These are phyloP conservation scores for Paracentrotus lividus DNA, from an alignment of 53 echinoderm and acorn worm genomes.

Conservation along the genomic window DNA sequence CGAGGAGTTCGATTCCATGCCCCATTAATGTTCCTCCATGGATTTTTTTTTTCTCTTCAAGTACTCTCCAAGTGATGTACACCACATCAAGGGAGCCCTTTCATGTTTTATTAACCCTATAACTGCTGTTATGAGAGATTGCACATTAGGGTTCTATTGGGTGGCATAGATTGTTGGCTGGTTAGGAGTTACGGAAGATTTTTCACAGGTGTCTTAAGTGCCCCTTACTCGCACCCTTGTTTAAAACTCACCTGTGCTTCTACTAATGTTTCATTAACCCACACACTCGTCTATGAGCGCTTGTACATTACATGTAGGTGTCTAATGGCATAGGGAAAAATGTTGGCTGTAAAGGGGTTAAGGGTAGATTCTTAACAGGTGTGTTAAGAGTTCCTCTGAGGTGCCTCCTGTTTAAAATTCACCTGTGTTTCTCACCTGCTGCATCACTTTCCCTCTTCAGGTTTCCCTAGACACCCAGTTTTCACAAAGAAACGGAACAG, in stretches of 20 bases:
- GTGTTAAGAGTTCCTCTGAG: background rate
- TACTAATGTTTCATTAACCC: too few species aligned
- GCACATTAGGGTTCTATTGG: background rate
- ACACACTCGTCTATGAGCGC: background rate
- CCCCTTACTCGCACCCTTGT: background rate
- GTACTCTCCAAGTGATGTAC: conserved; percentile 16
- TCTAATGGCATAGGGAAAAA: background rate
- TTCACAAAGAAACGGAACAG: background rate
- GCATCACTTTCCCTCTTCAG: conserved; percentile 33
- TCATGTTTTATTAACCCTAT: background rate
- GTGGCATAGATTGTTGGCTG: background rate
- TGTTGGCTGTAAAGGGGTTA: background rate
- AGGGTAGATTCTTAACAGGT: conserved; percentile 1
- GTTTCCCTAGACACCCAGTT: conserved; percentile 15
- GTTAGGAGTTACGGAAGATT: background rate
- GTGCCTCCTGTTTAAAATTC: conserved; percentile 58
- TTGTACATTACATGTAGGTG: too few species aligned
- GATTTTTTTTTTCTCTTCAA: background rate
- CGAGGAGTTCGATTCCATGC: background rate
- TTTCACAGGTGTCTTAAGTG: conserved; percentile 5
- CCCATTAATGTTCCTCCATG: conserved; percentile 2
- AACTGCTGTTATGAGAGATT: background rate
- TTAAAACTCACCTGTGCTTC: conserved; percentile 28
- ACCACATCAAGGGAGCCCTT: background rate
- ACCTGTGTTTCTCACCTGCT: conserved; percentile 59